These are phyloP conservation scores for Schizopygopsis malacanthus DNA, from an alignment of 2,797 vertebrate genomes.

Conservation along the genomic window DNA sequence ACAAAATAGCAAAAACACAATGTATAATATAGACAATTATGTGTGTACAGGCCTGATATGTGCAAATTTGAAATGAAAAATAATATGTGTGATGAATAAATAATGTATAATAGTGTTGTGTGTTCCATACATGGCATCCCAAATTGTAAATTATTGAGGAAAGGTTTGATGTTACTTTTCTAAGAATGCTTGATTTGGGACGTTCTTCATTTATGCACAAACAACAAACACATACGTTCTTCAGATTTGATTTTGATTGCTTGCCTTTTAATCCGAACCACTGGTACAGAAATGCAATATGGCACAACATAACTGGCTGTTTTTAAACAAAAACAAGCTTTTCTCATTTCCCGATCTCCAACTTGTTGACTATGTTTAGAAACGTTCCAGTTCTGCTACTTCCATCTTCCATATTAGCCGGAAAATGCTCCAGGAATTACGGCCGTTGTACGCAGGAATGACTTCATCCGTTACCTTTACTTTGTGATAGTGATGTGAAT, in stretches of 20 bases:
- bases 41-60: no score
- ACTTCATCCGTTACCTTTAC: slow-evolving; percentile 26
- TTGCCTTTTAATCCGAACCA: no score
- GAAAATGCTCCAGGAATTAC: background rate
- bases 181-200: background rate
- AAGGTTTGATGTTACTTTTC: background rate
- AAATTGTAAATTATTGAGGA: background rate
- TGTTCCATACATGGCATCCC: background rate
- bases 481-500: slow-evolving; percentile 43
- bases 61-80: no score
- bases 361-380: slow-evolving; percentile 44
- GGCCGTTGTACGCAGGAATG: background rate
- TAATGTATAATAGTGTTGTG: no score
- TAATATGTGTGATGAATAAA: no score
- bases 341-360: slow-evolving; percentile 63
- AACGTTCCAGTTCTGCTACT: slow-evolving; percentile 69
- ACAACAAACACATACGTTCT: background rate
- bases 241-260: slow-evolving; percentile 42
- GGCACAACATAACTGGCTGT: slow-evolving; percentile 62
- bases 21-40: no score
- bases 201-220: background rate
- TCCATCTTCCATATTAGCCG: slow-evolving; percentile 45
- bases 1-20: no score
- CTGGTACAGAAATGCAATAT: slow-evolving; percentile 68
- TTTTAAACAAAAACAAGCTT: slow-evolving; percentile 69